Evolutionary conservation across 2,797 vertebrate genomes (phyloP).

Genomic region (Anguilla pacifica): DNA sequence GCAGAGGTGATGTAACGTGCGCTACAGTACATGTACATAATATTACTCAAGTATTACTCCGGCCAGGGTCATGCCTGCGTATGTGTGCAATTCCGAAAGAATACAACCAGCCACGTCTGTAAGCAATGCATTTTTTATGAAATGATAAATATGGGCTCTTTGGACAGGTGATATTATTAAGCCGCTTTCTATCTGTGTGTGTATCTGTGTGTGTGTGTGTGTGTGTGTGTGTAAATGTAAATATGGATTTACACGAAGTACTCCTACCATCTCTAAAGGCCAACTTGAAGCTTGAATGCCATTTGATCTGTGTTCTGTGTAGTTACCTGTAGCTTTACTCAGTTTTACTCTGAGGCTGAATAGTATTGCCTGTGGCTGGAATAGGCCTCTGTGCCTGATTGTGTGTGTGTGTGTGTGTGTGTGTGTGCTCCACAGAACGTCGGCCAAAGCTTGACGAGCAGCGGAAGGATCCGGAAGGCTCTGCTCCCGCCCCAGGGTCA

Average conservation of each 20-base stretch:
- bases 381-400: neutral
- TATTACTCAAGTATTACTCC: neutral
- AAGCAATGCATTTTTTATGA: no score
- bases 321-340: neutral
- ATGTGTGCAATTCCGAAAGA: conserved; percentile 30
- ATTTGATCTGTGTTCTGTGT: neutral
- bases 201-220: neutral
- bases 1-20: conserved; percentile 55
- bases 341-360: neutral
- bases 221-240: neutral
- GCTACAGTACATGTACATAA: neutral
- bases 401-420: neutral
- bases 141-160: no score
- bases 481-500: conserved; percentile 73
- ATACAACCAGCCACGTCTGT: neutral
- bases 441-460: conserved; percentile 92
- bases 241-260: no score
- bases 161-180: no score
- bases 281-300: neutral
- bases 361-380: neutral
- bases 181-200: no score
- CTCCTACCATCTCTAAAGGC: neutral
- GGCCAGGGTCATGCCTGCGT: no score
- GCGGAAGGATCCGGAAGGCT: conserved; percentile 83
- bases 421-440: conserved; percentile 74